Conservation (phyloP, 2,797 vertebrate species). For the Sibirionetta formosa region DNA sequence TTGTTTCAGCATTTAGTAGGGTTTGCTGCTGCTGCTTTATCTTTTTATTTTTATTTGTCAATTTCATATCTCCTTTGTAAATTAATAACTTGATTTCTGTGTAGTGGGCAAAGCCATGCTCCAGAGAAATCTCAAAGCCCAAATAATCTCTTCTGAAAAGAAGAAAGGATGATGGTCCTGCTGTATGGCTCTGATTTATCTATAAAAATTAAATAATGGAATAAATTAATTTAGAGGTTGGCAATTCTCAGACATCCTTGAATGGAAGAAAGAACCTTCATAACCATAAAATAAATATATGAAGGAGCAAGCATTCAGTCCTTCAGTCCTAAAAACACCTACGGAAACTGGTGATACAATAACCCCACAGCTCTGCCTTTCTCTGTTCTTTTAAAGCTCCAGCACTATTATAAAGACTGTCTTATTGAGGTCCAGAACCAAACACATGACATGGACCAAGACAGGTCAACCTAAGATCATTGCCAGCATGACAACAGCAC, state of each 20-base stretch:
- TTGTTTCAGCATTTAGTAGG: not conserved
- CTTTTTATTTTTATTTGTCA: not conserved
- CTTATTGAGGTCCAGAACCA: not conserved
- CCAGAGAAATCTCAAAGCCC: not conserved
- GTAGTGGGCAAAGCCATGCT: not conserved
- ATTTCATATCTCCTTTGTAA: not conserved
- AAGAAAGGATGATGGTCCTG: not conserved
- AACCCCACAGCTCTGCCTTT: accelerated
- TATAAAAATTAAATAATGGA: not conserved
- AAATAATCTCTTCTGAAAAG: not conserved
- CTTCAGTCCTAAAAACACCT: not conserved
- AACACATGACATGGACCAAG: not conserved
- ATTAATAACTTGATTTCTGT: not conserved
- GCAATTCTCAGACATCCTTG: not conserved
- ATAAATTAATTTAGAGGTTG: not conserved
- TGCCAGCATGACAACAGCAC: not conserved
- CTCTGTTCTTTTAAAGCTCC: not conserved
- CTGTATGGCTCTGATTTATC: not conserved
- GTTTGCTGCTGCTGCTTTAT: not conserved
- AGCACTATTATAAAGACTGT: not conserved
- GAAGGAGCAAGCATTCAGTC: not conserved
- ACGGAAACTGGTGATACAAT: not conserved
- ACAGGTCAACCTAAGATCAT: not conserved
- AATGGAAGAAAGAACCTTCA: not conserved
- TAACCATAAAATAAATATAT: not conserved